Evolutionary conservation across 2,113 vertebrate genomes (phyloP), one percentile per base, ranked within the genome.

Genomic region (Ciconia boyciana): DNA sequence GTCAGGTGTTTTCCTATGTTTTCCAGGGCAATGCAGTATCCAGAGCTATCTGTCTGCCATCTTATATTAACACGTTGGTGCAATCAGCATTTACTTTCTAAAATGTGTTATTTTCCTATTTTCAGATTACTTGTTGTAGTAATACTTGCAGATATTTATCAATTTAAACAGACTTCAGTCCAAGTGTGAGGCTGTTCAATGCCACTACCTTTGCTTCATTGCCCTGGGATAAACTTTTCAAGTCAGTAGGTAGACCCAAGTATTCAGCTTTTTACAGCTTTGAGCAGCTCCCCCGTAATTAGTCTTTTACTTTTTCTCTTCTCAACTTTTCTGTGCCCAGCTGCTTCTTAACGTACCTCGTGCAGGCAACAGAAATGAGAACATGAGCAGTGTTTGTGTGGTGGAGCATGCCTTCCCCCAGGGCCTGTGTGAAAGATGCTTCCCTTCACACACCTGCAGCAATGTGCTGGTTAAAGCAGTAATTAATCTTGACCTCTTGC

Each of bases 341-440:
- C 61, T 74, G 22, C 39, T 89, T n/a, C 28, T 18, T 7, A 11
- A 16, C 0, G 0, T n/a, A 36, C 36, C 49, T 57, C 6, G 0
- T 3, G 13, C 71, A 29, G 12, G 10, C 44, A 13, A 26, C 43
- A 74, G 58, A 20, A 68, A 25, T 1, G 8, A 87, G 74, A 48
- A 34, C 1, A 0, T 12, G 20, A 55, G 46, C 32, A 0, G 72
- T 1, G 0, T n/a, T 71, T 0, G 0, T 16, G 19, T 11, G 16
- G 20, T 51, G 19, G 41, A 86, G 21, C 17, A 0, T 24, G 26
- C 60, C 49, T 66, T 83, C 68, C 96, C 54, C 13, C n/a, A 3
- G 58, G 64, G 44, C 43, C 75, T 17, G 11, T 5, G 20, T 18
- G 58, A 25, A n/a, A 44, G 58, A 16, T 18, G 43, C 64, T 84